A percentile compares a stretch with the other conserved stretches of the same genome.
These are phyloP conservation scores for Silurus asotus DNA, from an alignment of 2,113 vertebrate species.

Conservation along the genomic window DNA sequence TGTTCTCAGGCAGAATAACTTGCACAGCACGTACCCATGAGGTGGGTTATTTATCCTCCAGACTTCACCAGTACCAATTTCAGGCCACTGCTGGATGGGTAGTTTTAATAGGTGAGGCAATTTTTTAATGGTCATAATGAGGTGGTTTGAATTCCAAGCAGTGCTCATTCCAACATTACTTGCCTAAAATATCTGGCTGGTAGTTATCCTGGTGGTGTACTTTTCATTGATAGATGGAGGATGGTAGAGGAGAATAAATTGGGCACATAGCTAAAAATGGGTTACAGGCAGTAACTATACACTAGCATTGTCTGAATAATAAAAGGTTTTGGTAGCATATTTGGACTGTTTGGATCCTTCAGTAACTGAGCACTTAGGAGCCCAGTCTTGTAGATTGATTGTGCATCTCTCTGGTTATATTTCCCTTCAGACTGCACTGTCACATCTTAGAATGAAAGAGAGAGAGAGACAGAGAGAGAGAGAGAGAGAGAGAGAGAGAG, in stretches of 20 bases:
- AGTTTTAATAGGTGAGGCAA: neutral
- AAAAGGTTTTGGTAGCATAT: neutral
- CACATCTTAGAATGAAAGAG: neutral
- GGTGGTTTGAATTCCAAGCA: neutral
- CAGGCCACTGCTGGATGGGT: neutral
- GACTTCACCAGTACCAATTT: neutral
- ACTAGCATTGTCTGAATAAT: neutral
- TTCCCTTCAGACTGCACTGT: neutral
- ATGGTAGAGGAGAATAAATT: neutral
- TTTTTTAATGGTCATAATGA: neutral
- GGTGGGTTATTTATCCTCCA: neutral
- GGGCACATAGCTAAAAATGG: neutral
- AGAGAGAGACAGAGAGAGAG: neutral
- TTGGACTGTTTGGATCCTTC: neutral
- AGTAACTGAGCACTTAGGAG: slow-evolving; percentile 2
- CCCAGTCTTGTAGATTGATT: neutral
- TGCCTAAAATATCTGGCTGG: neutral
- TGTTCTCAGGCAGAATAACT: neutral
- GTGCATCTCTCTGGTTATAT: neutral
- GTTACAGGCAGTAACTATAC: neutral
- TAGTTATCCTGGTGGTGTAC: neutral
- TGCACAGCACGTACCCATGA: neutral
- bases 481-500: neutral
- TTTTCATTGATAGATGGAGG: neutral
- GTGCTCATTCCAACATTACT: neutral